Evolutionary conservation across 2,888 invertebrate genomes (phyloP).

Genomic region (Zhuqinia jingwanae): DNA sequence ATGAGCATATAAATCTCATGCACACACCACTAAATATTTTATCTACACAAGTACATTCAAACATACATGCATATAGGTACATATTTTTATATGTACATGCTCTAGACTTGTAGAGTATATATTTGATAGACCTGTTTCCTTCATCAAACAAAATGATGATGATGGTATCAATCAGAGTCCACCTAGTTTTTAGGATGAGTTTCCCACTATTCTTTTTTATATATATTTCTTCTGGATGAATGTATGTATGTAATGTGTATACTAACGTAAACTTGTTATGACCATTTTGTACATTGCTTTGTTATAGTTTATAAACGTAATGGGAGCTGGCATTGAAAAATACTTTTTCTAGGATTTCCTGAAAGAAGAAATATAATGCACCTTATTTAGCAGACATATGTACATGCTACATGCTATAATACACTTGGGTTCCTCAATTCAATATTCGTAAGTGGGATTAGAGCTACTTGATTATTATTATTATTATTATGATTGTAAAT

Average conservation of each 20-base stretch:
- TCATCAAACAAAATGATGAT: slow-evolving; percentile 9
- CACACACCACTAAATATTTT: background rate
- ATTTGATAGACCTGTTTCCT: no score
- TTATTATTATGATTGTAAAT: no score
- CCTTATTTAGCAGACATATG: no score
- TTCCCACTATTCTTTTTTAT: background rate
- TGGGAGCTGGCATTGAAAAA: background rate
- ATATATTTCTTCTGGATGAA: background rate
- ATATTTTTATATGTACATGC: no score
- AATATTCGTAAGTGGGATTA: no score
- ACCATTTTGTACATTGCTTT: no score
- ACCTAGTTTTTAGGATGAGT: background rate
- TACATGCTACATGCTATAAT: no score
- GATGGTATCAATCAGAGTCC: slow-evolving; percentile 25
- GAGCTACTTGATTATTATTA: no score
- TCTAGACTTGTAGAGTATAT: no score
- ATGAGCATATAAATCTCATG: slow-evolving; percentile 40
- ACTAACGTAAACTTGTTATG: background rate
- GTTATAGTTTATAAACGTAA: background rate
- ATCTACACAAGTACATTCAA: background rate
- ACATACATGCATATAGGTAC: slow-evolving; percentile 1
- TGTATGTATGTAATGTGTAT: background rate
- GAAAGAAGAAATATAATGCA: background rate
- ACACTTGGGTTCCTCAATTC: no score
- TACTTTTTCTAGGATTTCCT: background rate